A percentile compares a stretch with the other conserved stretches of the same genome.
Conservation (phyloP, 2,888 invertebrate species). For the Gisinianus flammeolus region DNA sequence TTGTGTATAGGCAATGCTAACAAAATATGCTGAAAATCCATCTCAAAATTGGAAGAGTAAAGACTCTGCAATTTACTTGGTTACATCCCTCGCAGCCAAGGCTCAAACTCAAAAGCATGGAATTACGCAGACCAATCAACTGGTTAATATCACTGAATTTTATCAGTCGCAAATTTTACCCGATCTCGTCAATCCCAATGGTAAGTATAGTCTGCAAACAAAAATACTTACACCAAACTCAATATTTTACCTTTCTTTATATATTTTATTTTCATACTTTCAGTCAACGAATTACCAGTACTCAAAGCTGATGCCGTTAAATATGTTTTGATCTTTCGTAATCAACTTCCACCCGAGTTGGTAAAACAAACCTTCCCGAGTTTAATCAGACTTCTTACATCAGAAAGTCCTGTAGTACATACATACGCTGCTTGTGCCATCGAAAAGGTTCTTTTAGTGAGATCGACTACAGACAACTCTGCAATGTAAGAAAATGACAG, state of each 20-base stretch:
- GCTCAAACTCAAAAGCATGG: conserved; percentile 89
- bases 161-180: conserved; percentile 84
- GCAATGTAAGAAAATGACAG: conserved; percentile 64
- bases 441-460: conserved; percentile 84
- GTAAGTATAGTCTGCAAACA: background rate
- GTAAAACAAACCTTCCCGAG: conserved; percentile 77
- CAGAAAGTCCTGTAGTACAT: conserved; percentile 85
- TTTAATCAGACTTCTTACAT: conserved; percentile 76
- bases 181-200: conserved; percentile 72
- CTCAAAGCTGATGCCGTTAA: conserved; percentile 96
- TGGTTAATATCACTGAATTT: conserved; percentile 90
- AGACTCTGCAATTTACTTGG: conserved; percentile 94
- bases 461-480: conserved; percentile 66
- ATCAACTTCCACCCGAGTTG: conserved; percentile 80
- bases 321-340: conserved; percentile 94
- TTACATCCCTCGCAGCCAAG: conserved; percentile 90
- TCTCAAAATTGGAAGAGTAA: conserved; percentile 86
- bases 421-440: conserved; percentile 93
- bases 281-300: conserved; percentile 87
- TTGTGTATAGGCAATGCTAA: conserved; percentile 71
- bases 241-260: too few relatives aligned
- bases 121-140: conserved; percentile 85
- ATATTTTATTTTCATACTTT: conserved; percentile 60
- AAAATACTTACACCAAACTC: too few relatives aligned
- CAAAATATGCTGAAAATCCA: conserved; percentile 78